Evolutionary conservation across 64 coral and sea anemone genomes (phyloP).

Genomic region (Actinia tenebrosa): DNA sequence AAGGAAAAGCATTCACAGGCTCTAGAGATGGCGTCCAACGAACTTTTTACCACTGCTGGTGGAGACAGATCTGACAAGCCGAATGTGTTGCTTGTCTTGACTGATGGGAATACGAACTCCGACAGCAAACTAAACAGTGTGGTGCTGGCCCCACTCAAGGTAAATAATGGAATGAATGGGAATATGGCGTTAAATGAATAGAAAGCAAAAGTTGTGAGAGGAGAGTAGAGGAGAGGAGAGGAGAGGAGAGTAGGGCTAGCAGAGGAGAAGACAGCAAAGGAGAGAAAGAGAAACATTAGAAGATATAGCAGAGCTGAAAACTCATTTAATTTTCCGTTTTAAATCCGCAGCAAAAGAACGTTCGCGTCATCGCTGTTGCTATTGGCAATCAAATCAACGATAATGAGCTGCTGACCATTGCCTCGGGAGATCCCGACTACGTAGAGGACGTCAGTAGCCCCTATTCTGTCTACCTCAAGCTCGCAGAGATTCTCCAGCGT

Average conservation of each 20-base stretch:
- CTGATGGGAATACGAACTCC: constrained; percentile 71
- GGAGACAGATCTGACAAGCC: constrained; percentile 63
- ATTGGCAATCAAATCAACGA: constrained; percentile 45
- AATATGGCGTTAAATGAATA: not conserved
- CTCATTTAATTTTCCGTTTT: not conserved
- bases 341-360: constrained; percentile 31
- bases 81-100: constrained; percentile 68
- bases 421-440: constrained; percentile 37
- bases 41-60: constrained; percentile 50
- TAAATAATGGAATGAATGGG: constrained; percentile 3
- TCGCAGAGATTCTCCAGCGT: constrained; percentile 49
- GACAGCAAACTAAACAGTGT: constrained; percentile 54
- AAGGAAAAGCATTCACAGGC: constrained; percentile 59
- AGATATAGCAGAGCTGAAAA: not conserved
- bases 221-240: not conserved
- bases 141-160: constrained; percentile 62
- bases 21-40: constrained; percentile 43
- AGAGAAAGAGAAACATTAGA: not conserved
- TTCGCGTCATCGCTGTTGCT: constrained; percentile 59
- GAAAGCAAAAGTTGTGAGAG: not conserved
- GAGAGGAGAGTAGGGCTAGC: not conserved
- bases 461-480: constrained; percentile 40
- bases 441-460: constrained; percentile 40
- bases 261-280: too few relatives aligned
- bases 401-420: constrained; percentile 53